These are phyloP conservation scores for Pogonophryne albipinna DNA, from an alignment of 2,797 vertebrate genomes.

Conservation along the genomic window DNA sequence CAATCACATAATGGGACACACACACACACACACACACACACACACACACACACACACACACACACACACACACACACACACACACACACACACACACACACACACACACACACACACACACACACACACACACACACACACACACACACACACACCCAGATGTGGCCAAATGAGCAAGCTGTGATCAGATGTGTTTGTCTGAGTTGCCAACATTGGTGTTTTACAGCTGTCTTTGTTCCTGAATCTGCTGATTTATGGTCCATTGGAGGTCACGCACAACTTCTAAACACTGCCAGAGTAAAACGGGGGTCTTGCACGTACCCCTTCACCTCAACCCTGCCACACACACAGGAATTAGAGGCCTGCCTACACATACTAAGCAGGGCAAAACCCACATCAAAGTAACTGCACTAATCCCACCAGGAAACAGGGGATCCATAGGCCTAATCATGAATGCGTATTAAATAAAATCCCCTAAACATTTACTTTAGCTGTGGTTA, in stretches of 20 bases:
- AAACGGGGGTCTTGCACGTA: slow-evolving; percentile 45
- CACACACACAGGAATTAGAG: slow-evolving; percentile 50
- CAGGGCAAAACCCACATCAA: slow-evolving; percentile 69
- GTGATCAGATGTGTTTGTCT: slow-evolving; percentile 67
- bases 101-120: slow-evolving; percentile 21
- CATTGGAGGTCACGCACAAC: slow-evolving; percentile 58
- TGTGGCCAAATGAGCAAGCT: slow-evolving; percentile 45
- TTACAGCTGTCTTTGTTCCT: slow-evolving; percentile 76
- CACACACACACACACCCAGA: slow-evolving; percentile 26
- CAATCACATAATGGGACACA: slow-evolving; percentile 13
- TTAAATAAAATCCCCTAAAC: slow-evolving; percentile 45
- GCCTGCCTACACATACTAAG: slow-evolving; percentile 59
- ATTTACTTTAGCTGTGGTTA: slow-evolving; percentile 51
- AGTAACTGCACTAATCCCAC: slow-evolving; percentile 65
- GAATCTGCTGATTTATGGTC: slow-evolving; percentile 67
- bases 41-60: too few relatives aligned
- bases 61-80: slow-evolving; percentile 6
- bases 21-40: slow-evolving; percentile 14
- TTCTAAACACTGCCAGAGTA: slow-evolving; percentile 68
- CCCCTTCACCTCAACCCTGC: slow-evolving; percentile 54
- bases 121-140: slow-evolving; percentile 17
- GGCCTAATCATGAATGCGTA: slow-evolving; percentile 51
- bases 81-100: slow-evolving; percentile 27
- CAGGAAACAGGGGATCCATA: slow-evolving; percentile 63
- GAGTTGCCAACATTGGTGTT: slow-evolving; percentile 69